Percentiles rank a stretch among this genome's conserved stretches.
Conservation (phyloP, 2,888 invertebrate genomes). For the Sphaerophoria rueppellii region DNA sequence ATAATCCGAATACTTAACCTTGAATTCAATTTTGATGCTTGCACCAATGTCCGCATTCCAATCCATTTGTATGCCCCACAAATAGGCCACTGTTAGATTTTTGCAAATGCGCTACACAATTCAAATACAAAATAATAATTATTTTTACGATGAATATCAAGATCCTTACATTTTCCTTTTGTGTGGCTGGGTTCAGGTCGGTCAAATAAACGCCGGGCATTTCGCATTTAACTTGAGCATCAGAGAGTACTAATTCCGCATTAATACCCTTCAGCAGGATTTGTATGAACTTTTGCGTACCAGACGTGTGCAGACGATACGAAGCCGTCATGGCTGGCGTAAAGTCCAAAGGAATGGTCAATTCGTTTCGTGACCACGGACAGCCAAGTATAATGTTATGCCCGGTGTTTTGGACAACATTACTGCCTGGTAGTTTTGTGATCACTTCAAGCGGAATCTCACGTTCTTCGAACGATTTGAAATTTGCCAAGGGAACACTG, state of each 20-base stretch:
- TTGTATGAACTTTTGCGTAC: slow-evolving; percentile 93
- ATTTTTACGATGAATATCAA: not conserved
- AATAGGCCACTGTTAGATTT: slow-evolving; percentile 89
- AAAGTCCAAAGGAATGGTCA: slow-evolving; percentile 90
- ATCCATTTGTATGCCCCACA: slow-evolving; percentile 91
- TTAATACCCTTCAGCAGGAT: slow-evolving; percentile 87
- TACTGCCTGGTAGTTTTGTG: slow-evolving; percentile 89
- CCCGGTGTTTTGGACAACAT: slow-evolving; percentile 87
- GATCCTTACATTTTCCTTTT: slow-evolving; percentile 84
- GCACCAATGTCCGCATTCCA: slow-evolving; percentile 85
- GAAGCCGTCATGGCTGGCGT: slow-evolving; percentile 91
- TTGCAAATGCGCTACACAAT: slow-evolving; percentile 86
- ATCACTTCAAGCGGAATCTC: slow-evolving; percentile 86
- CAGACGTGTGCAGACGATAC: slow-evolving; percentile 92
- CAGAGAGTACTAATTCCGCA: slow-evolving; percentile 83
- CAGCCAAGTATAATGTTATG: slow-evolving; percentile 91
- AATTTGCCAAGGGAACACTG: slow-evolving; percentile 84
- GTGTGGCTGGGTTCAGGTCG: slow-evolving; percentile 86
- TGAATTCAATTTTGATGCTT: slow-evolving; percentile 86
- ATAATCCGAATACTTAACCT: slow-evolving; percentile 84
- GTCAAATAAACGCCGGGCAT: slow-evolving; percentile 85
- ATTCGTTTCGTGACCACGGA: slow-evolving; percentile 90
- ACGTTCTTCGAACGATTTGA: slow-evolving; percentile 87
- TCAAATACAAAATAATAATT: slow-evolving; percentile 39
- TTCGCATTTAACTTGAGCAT: slow-evolving; percentile 84